Evolutionary conservation across 2,797 vertebrate species (phyloP), one percentile per base, ranked within the genome.

Genomic region (Hyperoplus lanceolatus): DNA sequence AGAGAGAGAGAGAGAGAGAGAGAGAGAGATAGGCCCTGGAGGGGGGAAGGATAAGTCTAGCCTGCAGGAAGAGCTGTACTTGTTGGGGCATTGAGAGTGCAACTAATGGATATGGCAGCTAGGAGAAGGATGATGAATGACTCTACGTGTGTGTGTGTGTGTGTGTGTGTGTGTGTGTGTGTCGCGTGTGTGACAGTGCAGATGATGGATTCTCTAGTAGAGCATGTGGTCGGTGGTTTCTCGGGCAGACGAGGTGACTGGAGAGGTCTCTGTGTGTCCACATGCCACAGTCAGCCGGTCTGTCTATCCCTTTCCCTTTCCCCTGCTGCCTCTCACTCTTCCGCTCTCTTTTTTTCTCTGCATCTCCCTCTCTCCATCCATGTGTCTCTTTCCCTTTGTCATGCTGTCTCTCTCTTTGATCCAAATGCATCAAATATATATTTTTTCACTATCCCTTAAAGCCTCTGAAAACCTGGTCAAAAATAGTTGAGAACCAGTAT

Each of bases 91-190:
- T 63, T 83, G 77, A 88, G 85, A 90, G 90, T 70, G 62, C 80
- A 90, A 86, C 92, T 93, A 94, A 95, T 89, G 89, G 88, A 90
- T 90, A 87, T 87, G 90, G 82, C 91, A 93, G 93, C 90, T 81
- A 68, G 80, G 85, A 88, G 74, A 86, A 83, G 80, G 82, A 92
- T 92, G 92, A 94, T 93, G 86, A 90, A 90, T 89, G 88, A 91
- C 81, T 78, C 3, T 36, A 42, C 72, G 77, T 54, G 18, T 62
- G 72, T 55, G 62, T 80, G 75, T 57, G 79, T 41, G 70, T 66
- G 46, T 67, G 43, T 62, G 54, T 70, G 49, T 75, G 43, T 39
- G 58, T 59, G 50, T 64, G 61, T 53, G 62, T 72, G 57, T 48
- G 63, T 21, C n/a, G n/a, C 38, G 64, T 12, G 77, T 50, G 54